Conservation (phyloP, 2,888 invertebrate species). For the Acronicta aceris region DNA sequence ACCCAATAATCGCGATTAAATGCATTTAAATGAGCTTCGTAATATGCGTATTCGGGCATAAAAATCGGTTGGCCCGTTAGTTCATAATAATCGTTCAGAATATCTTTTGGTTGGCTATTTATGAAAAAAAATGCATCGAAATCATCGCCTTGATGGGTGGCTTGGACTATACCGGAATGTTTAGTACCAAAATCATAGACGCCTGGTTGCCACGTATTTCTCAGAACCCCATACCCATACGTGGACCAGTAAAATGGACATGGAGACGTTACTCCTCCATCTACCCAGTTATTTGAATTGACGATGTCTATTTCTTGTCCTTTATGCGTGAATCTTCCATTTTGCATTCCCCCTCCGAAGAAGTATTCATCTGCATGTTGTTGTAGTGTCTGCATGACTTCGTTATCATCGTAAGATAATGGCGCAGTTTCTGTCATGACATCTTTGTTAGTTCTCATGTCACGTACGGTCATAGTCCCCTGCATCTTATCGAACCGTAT, state of each 20-base stretch:
- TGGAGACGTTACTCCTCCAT: conserved; percentile 82
- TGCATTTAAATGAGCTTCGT: conserved; percentile 82
- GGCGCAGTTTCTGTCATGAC: conserved; percentile 73
- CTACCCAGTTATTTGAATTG: conserved; percentile 79
- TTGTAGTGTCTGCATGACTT: conserved; percentile 69
- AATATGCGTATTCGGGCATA: conserved; percentile 82
- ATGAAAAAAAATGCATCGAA: conserved; percentile 83
- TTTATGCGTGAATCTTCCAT: conserved; percentile 83
- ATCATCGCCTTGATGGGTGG: conserved; percentile 67
- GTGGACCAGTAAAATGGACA: conserved; percentile 85
- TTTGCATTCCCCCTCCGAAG: conserved; percentile 86
- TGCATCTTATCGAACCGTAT: conserved; percentile 74
- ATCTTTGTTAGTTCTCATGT: conserved; percentile 71
- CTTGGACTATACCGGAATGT: conserved; percentile 58
- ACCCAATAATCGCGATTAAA: conserved; percentile 87
- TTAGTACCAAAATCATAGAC: conserved; percentile 76
- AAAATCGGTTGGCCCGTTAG: conserved; percentile 80
- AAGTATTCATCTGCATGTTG: conserved; percentile 76
- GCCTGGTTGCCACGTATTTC: conserved; percentile 83
- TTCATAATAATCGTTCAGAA: conserved; percentile 81
- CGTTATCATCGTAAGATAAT: conserved; percentile 66
- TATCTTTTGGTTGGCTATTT: conserved; percentile 68
- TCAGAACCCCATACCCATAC: conserved; percentile 78
- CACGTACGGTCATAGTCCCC: conserved; percentile 73
- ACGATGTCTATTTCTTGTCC: conserved; percentile 75